phyloP scores from a whole-genome alignment of 1,140 invertebrate genomes.

The Cotesia vestalis region DNA sequence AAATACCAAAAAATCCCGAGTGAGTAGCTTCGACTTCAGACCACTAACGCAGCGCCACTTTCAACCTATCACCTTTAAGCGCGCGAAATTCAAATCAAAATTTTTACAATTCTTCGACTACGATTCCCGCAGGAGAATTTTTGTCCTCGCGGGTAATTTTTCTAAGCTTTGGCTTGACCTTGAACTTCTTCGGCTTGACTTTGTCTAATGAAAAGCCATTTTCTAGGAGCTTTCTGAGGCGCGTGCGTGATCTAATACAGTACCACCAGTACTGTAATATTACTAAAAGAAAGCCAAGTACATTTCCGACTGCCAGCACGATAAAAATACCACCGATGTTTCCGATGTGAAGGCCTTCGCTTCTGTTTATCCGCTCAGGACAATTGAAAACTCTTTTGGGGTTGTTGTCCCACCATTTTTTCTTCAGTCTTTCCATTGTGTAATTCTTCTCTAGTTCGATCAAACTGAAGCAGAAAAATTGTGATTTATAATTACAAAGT shows the following conservation, averaged over 20 bases:
- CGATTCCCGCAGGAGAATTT: too few relatives aligned
- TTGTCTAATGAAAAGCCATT: neutral
- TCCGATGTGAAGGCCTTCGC: constrained; percentile 94
- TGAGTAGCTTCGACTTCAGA: too few relatives aligned
- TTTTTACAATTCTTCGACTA: too few relatives aligned
- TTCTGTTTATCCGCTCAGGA: constrained; percentile 88
- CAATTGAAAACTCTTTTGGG: constrained; percentile 76
- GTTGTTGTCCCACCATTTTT: constrained; percentile 95
- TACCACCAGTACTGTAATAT: constrained; percentile 96
- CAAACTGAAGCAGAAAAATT: constrained; percentile 73
- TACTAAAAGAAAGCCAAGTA: constrained; percentile 89
- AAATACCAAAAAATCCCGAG: too few relatives aligned
- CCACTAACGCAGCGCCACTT: too few relatives aligned
- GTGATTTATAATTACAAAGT: neutral
- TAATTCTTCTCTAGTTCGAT: constrained; percentile 91
- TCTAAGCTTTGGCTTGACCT: too few relatives aligned
- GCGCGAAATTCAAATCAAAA: too few relatives aligned
- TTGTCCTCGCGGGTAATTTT: too few relatives aligned
- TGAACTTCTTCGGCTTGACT: too few relatives aligned
- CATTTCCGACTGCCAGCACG: constrained; percentile 93
- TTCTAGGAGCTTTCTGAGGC: neutral
- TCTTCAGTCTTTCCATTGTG: constrained; percentile 90
- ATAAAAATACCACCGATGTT: constrained; percentile 98
- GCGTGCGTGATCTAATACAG: constrained; percentile 67
- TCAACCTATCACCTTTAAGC: too few relatives aligned